phyloP scores from a whole-genome alignment of 2,797 vertebrate genomes.

The Rhinella marina region DNA sequence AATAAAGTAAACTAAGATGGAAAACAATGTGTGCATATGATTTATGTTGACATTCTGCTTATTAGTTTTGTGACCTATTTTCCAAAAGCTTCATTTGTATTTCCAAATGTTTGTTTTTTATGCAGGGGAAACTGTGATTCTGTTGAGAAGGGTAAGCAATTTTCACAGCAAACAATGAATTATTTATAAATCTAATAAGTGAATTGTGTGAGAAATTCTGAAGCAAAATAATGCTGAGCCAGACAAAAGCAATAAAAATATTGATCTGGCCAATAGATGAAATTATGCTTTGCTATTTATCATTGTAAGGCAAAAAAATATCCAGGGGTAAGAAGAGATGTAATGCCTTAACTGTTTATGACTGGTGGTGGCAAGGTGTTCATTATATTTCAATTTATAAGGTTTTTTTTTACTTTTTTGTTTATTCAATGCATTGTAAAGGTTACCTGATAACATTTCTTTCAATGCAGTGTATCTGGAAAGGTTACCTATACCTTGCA shows the following conservation, averaged over 20 bases:
- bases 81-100: not conserved
- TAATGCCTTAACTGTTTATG: not conserved
- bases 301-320: not conserved
- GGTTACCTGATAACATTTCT: not conserved
- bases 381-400: not conserved
- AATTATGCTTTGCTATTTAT: not conserved
- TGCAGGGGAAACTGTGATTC: not conserved
- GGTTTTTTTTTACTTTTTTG: not conserved
- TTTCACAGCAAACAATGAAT: slow-evolving; percentile 24
- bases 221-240: not conserved
- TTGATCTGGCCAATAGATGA: slow-evolving; percentile 7
- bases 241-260: slow-evolving; percentile 32
- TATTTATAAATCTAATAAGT: slow-evolving; percentile 30
- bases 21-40: not conserved
- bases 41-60: not conserved
- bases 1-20: not conserved
- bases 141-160: not conserved
- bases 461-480: not conserved
- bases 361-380: not conserved
- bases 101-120: not conserved
- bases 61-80: not conserved
- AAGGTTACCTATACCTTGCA: not conserved
- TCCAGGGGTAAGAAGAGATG: not conserved
- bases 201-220: slow-evolving; percentile 12
- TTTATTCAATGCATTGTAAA: no score